These are phyloP conservation scores for Falco peregrinus DNA, from an alignment of 2,797 vertebrate genomes.

Conservation along the genomic window DNA sequence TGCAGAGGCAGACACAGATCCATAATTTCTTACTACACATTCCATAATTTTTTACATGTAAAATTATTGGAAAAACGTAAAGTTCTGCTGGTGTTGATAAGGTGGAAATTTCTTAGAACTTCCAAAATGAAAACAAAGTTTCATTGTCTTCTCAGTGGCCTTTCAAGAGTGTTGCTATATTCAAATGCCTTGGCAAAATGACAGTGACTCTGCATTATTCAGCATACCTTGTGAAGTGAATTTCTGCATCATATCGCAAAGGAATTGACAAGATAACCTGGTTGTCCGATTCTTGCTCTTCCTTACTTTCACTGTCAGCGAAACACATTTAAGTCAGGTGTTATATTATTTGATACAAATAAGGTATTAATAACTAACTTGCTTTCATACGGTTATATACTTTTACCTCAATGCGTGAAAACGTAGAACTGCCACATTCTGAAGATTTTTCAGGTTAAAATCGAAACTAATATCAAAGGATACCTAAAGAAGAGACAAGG, in stretches of 20 bases:
- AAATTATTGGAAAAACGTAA: not conserved
- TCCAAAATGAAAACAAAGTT: not conserved
- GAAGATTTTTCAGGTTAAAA: slow-evolving; percentile 84
- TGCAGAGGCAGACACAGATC: not conserved
- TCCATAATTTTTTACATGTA: not conserved
- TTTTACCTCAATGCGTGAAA: slow-evolving; percentile 85
- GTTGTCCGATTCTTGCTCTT: slow-evolving; percentile 83
- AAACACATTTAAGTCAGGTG: not conserved
- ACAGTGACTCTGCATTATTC: not conserved
- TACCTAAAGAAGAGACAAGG: slow-evolving; percentile 73
- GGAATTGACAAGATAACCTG: slow-evolving; percentile 76
- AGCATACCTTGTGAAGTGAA: slow-evolving; percentile 85
- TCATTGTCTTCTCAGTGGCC: not conserved
- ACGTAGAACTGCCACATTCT: slow-evolving; percentile 76
- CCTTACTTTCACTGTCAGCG: slow-evolving; percentile 82
- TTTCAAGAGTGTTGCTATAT: not conserved
- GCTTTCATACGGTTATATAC: not conserved
- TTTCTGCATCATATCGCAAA: slow-evolving; percentile 84
- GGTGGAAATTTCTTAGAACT: not conserved
- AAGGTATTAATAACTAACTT: not conserved
- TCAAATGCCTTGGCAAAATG: not conserved
- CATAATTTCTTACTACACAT: not conserved
- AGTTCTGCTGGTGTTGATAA: not conserved
- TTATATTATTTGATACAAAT: not conserved
- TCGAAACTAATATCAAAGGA: slow-evolving; percentile 87